These are phyloP conservation scores for Apus apus DNA, from an alignment of 2,113 vertebrate genomes.

Conservation along the genomic window DNA sequence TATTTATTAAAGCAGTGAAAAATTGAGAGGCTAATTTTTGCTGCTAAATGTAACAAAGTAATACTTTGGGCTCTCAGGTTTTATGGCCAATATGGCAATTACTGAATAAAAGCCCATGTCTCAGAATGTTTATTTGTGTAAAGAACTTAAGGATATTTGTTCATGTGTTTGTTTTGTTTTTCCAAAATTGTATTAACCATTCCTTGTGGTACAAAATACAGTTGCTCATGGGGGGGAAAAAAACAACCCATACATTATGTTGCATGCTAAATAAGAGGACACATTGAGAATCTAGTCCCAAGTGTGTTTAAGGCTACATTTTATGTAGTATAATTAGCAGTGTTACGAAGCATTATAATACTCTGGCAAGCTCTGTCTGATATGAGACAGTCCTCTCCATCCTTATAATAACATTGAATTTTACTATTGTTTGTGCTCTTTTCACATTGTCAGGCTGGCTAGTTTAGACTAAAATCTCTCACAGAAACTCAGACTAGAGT, in stretches of 20 bases:
- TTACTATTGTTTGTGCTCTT: background rate
- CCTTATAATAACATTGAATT: background rate
- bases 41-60: conserved; percentile 24
- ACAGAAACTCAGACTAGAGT: background rate
- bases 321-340: conserved; percentile 2
- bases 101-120: conserved; percentile 19
- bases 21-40: background rate
- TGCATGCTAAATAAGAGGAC: background rate
- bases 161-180: conserved; percentile 6
- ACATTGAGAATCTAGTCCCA: background rate
- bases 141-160: conserved; percentile 37
- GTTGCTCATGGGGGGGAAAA: background rate
- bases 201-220: background rate
- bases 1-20: background rate
- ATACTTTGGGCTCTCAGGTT: conserved; percentile 8
- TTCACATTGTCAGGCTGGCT: background rate
- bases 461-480: background rate
- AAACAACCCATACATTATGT: background rate
- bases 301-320: background rate
- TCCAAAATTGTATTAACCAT: background rate
- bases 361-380: background rate
- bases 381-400: background rate
- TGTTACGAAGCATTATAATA: background rate
- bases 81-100: conserved; percentile 31
- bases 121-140: conserved; percentile 5